Evolutionary conservation across 2,888 invertebrate genomes (phyloP).

Genomic region (Pocota personata): DNA sequence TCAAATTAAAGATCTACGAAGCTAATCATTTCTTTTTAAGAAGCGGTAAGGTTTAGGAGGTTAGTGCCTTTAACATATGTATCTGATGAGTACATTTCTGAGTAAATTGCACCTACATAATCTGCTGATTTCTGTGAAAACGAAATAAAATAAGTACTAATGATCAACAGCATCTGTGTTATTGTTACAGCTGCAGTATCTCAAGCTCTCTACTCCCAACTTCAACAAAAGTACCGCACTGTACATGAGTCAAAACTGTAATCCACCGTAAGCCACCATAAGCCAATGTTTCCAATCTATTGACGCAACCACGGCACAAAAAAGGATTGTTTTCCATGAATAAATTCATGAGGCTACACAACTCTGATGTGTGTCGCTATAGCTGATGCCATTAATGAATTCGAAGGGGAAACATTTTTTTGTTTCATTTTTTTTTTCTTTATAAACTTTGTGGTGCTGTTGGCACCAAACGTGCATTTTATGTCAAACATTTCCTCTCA

Average conservation of each 20-base stretch:
- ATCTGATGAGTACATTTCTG: no score
- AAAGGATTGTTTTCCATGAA: slow-evolving; percentile 51
- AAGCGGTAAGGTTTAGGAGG: no score
- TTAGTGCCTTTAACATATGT: no score
- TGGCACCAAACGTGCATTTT: slow-evolving; percentile 64
- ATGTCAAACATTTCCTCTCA: slow-evolving; percentile 46
- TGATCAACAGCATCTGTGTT: neutral
- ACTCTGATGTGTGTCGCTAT: neutral
- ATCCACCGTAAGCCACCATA: slow-evolving; percentile 30
- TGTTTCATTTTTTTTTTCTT: neutral
- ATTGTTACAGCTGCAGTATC: neutral
- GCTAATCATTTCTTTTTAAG: no score
- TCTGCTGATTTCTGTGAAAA: no score
- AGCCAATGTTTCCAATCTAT: slow-evolving; percentile 30
- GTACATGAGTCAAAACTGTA: neutral
- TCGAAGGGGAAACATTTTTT: neutral
- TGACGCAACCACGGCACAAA: slow-evolving; percentile 8
- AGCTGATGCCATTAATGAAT: slow-evolving; percentile 51
- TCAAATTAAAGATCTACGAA: no score
- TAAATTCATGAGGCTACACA: slow-evolving; percentile 56
- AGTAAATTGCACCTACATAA: no score
- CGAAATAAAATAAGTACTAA: no score
- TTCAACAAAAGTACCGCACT: neutral
- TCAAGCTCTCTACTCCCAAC: neutral
- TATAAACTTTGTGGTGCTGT: slow-evolving; percentile 28